Evolutionary conservation across 37 sponge, comb jelly and placozoan genomes (phyloP), one percentile per base, ranked within the genome.

Genomic region (Tethya wilhelma): DNA sequence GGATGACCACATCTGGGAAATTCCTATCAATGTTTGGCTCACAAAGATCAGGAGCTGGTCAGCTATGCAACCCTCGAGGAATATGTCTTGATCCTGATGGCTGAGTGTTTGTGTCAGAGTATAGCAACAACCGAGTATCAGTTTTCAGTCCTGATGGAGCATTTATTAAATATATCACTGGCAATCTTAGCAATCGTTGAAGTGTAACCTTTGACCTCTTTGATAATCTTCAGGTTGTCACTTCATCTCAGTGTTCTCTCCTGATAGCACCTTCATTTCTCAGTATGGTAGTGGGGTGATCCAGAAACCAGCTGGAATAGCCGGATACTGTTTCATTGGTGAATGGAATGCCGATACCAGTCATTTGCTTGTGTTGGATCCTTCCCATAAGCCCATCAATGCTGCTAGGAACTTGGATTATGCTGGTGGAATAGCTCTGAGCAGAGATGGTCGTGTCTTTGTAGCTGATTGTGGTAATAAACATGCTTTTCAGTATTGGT

Each of bases 211-310:
- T 87, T 53, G 87, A 73, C 40, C 55, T 40, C 9, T 29, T 38
- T 19, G 87, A 81, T 5, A 72, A 74, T 32, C 67, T 79, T 23
- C 81, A 79, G 56, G 81, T 79, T 57, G 81, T 69, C 23, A 49
- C 34, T 67, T 38, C 14, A 57, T 87, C 43, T 29, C n/a, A n/a
- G 75, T 87, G 8, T 87, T 87, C 59, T 41, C 58, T 22, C 30
- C 67, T 30, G 81, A 87, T 38, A 73, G 72, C 28, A 38, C 17
- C 4, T 58, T 42, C 14, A 30, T 66, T 42, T 33, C 12, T 9
- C 38, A 55, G 58, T 84, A 77, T 68, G 78, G 85, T 23, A 67
- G 59, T 44, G 66, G 53, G 55, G 43, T 25, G 8, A 53, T 79
- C 31, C 6, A 41, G 28, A 2, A 28, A 8, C 84, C 86, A 38